Percentiles rank a stretch among this genome's conserved stretches.
Conservation (phyloP, 2,113 vertebrate genomes). For the Scopus umbretta region DNA sequence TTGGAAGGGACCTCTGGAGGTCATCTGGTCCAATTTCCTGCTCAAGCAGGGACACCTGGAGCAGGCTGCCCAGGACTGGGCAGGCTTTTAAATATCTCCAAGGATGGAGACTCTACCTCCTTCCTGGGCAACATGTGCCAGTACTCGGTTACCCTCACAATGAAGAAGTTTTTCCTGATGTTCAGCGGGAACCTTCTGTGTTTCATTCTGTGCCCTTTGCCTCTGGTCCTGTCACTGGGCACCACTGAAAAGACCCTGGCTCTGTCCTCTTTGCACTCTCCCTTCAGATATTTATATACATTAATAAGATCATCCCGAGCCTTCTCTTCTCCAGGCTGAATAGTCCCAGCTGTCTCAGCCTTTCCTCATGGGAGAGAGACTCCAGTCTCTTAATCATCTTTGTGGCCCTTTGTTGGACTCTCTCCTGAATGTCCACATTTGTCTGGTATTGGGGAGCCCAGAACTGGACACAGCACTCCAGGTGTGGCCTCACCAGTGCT, state of each 20-base stretch:
- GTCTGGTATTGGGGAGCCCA: neutral
- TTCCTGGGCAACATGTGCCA: neutral
- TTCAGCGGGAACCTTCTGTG: neutral
- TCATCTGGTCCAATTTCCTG: neutral
- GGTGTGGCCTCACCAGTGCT: neutral
- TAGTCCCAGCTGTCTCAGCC: neutral
- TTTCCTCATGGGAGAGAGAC: neutral
- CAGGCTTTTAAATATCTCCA: neutral
- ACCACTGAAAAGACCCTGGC: neutral
- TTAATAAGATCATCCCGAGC: neutral
- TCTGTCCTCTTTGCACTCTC: neutral
- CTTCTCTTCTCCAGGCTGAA: neutral
- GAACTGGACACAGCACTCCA: neutral
- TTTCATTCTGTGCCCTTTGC: neutral
- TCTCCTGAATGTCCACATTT: neutral
- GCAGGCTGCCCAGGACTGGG: neutral
- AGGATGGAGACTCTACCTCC: neutral
- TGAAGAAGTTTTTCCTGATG: neutral
- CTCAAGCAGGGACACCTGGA: neutral
- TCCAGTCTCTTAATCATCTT: neutral
- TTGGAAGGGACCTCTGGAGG: neutral
- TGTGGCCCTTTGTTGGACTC: neutral
- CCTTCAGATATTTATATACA: neutral
- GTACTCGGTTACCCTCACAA: neutral
- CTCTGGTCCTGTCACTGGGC: neutral